Base-by-base conservation (phyloP, 2,797 vertebrate species). In the Nothura maculosa region DNA sequence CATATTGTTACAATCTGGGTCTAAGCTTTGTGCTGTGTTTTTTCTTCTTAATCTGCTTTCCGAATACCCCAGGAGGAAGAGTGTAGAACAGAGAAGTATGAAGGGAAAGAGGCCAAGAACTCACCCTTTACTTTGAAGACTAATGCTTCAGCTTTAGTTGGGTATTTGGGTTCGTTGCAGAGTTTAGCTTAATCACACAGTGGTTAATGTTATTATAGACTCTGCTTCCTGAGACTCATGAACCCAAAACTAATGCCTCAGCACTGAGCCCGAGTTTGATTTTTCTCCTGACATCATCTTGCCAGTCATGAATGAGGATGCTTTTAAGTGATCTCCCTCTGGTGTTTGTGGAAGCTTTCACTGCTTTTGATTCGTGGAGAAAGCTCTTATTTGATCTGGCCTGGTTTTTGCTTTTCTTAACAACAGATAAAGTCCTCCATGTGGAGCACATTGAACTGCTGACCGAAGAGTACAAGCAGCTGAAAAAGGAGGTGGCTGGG, bases 401-500 rank as follows among this genome's bases (percentile, higher is more conserved):
- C 32, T 78, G 40, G 47, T 38, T 47, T 78, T 68, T 45, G 19
- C 6, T 80, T 38, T 73, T 86, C 88, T 96, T n/a, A 12, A 62
- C 64, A 64, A 50, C 95, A 99, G 99, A 95, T 70, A 96, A 98
- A 96, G 70, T 98, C 89, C 98, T 99, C 17, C 99, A 99, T 4
- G 99, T 98, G 90, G 99, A 99, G 82, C 99, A 99, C 83, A 98
- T 99, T 22, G 99, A 99, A 95, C 98, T 99, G 86, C 89, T 99
- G 73, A 98, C 98, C 57, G 98, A 98, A 22, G 98, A 99, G 47
- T 99, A 97, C 95, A 99, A 98, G 83, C 97, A 97, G 81, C 97
- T 99, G 94, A 99, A 99, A 96, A 99, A 96, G 86, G 98, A 98
- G 80, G 97, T 99, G 13, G 50, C 96, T 38, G 99, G 98, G 5